Conservation (phyloP, 1,140 invertebrate genomes). For the Sarcophaga peregrina region DNA sequence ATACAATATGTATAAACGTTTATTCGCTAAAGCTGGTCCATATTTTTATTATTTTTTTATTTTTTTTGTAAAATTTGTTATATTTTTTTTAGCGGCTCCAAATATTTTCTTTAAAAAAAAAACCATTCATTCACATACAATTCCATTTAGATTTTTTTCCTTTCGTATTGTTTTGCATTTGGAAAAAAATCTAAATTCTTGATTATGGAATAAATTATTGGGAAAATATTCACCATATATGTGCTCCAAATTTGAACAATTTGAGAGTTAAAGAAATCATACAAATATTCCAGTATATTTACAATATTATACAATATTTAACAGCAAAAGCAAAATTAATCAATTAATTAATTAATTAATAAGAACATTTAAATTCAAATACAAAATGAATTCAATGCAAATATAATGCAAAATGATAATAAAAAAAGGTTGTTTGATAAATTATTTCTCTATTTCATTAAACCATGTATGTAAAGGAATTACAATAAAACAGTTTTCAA, state of each 20-base stretch:
- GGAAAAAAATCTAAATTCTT: neutral
- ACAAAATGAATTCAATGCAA: neutral
- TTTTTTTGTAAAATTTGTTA: too few species aligned
- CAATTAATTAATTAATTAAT: neutral
- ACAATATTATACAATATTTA: neutral
- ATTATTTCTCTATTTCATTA: neutral
- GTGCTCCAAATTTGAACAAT: conserved; percentile 23
- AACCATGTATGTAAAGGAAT: too few species aligned
- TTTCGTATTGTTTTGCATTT: neutral
- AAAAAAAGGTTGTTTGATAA: neutral
- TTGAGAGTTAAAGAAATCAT: neutral
- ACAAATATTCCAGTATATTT: too few species aligned
- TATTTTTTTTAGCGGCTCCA: too few species aligned
- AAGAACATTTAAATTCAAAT: neutral
- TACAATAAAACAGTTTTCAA: too few species aligned
- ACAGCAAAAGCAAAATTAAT: neutral
- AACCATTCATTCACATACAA: neutral
- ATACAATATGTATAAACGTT: too few species aligned
- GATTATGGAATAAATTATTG: neutral
- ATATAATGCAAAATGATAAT: too few species aligned
- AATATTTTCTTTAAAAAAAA: too few species aligned
- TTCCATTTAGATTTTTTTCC: neutral
- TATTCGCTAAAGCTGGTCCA: too few species aligned
- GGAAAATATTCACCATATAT: conserved; percentile 16
- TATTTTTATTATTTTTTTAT: too few species aligned